Evolutionary conservation across 2,113 vertebrate genomes (phyloP), one percentile per base, ranked within the genome.

Genomic region (Poecile atricapillus): DNA sequence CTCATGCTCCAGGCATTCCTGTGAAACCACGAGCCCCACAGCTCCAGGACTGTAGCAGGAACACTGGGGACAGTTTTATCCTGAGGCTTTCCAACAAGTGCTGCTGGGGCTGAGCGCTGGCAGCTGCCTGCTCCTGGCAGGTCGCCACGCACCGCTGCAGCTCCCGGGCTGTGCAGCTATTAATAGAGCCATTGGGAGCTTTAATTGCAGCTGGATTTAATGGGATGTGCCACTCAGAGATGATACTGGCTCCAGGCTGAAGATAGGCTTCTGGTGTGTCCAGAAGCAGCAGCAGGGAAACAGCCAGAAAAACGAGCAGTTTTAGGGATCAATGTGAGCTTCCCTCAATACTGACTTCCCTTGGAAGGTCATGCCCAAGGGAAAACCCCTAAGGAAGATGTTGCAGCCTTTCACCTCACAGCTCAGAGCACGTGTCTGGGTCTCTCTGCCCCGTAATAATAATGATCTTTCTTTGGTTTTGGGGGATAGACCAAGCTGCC

Each of bases 91-190:
- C 91, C 87, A 89, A 28, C 43, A 70, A 65, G 52, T 44, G 43
- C 90, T 89, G 81, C 87, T 1, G 20, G 59, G 78, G 88, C 88
- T 67, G 71, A 86, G 71, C 0, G 3, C 86, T 68, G 89, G 86
- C 96, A 95, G 94, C 92, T 77, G 82, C 33, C 62, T 37, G 81
- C 62, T 78, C 14, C 93, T 97, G 94, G 96, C 94, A 67, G 55
- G 71, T 63, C 1, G 21, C 91, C 94, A 83, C 4, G 0, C 73
- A 39, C 63, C 25, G 31, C 82, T 86, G 75, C 79, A 81, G 90
- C 92, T 86, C 74, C 11, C 55, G 81, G 79, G 59, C 64, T 77
- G 59, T 23, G 52, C 60, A 8, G 73, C 94, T 95, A 95, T 88
- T 96, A 90, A 96, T 86, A 92, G 95, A 93, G 85, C 56, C 39